Conservation (phyloP, 2,797 vertebrate genomes). For the Galago senegalensis region DNA sequence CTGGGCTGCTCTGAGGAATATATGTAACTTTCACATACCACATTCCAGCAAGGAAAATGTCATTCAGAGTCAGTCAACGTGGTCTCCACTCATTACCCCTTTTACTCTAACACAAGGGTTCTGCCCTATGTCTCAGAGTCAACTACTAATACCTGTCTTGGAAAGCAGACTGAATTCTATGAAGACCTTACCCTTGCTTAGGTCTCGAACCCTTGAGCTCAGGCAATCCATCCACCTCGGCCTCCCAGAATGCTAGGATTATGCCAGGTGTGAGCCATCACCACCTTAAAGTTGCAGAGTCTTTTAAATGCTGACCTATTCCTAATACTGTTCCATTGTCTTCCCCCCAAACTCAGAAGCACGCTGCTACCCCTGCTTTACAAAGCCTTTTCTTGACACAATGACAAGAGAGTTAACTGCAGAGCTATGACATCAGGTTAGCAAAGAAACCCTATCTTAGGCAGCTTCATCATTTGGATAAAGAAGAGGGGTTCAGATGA, state of each 20-base stretch:
- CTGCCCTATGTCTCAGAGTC: not conserved
- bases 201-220: too few species aligned
- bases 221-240: too few species aligned
- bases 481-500: not conserved
- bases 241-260: too few species aligned
- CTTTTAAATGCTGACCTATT: slow-evolving; percentile 28
- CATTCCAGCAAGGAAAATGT: slow-evolving; percentile 20
- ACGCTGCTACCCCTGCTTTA: not conserved
- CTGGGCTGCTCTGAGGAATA: not conserved
- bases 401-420: not conserved
- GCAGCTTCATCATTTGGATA: not conserved
- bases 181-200: not conserved
- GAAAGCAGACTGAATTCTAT: slow-evolving; percentile 16
- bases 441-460: not conserved
- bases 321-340: not conserved
- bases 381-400: slow-evolving; percentile 5
- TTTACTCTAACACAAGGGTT: not conserved
- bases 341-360: not conserved
- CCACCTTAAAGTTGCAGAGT: not conserved
- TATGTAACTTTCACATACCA: not conserved
- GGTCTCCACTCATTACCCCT: not conserved
- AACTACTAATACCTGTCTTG: not conserved
- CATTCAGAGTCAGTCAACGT: not conserved
- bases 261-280: too few species aligned
- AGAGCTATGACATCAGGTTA: not conserved